Evolutionary conservation across 2,888 invertebrate species (phyloP).

Genomic region (Hirtodrosophila alboralis): DNA sequence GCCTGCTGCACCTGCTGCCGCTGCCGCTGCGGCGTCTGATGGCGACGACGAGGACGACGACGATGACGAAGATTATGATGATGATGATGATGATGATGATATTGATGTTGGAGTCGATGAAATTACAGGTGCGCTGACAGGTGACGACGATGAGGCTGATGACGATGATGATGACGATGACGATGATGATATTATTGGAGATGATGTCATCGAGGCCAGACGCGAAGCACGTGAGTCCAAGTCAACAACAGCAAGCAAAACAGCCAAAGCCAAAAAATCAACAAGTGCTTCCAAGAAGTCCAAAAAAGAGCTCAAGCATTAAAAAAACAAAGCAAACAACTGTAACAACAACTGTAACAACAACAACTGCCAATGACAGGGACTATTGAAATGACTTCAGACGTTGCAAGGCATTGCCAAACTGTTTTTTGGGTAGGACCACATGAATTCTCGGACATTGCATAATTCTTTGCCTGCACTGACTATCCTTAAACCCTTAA

Average conservation of each 20-base stretch:
- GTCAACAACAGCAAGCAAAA: slow-evolving; percentile 85
- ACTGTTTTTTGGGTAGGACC: slow-evolving; percentile 63
- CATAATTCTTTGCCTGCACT: slow-evolving; percentile 70
- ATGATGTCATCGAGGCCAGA: slow-evolving; percentile 87
- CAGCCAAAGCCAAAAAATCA: slow-evolving; percentile 81
- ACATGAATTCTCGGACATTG: slow-evolving; percentile 49
- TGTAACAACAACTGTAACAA: slow-evolving; percentile 33
- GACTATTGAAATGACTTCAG: slow-evolving; percentile 59
- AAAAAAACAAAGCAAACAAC: slow-evolving; percentile 58
- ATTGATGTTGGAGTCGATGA: slow-evolving; percentile 87
- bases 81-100: slow-evolving; percentile 81
- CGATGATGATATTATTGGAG: slow-evolving; percentile 88
- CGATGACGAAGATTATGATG: slow-evolving; percentile 54
- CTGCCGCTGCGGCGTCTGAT: slow-evolving; percentile 85
- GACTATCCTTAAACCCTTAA: slow-evolving; percentile 53
- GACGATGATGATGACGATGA: slow-evolving; percentile 88
- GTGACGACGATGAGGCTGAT: slow-evolving; percentile 88
- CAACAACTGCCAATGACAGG: slow-evolving; percentile 49
- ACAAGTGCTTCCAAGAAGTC: slow-evolving; percentile 82
- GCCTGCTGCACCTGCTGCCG: slow-evolving; percentile 27
- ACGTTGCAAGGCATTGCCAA: slow-evolving; percentile 42
- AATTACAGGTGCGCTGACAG: slow-evolving; percentile 88
- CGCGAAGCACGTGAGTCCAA: slow-evolving; percentile 93
- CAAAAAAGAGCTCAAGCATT: slow-evolving; percentile 82
- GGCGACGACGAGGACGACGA: slow-evolving; percentile 52